Percentiles rank a stretch among this genome's conserved stretches.
Conservation (phyloP, 2,797 vertebrate species). For the Phrynocephalus guinanensis region DNA sequence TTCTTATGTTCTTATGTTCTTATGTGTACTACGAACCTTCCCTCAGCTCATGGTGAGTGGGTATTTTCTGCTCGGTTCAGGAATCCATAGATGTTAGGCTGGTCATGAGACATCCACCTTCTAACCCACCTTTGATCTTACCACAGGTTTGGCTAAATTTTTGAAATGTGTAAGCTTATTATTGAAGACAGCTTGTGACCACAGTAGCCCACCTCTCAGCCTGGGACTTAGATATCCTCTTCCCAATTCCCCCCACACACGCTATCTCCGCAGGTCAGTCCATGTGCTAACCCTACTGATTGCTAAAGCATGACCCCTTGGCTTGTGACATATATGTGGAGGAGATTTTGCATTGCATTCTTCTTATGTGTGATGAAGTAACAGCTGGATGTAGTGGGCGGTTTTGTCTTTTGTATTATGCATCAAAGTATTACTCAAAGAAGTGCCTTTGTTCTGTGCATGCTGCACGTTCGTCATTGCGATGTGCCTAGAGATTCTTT, state of each 20-base stretch:
- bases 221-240: no score
- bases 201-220: no score
- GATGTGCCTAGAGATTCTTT: neutral
- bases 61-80: neutral
- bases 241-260: no score
- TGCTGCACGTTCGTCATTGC: neutral
- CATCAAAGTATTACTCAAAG: constrained; percentile 17
- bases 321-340: constrained; percentile 18
- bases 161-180: neutral
- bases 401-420: constrained; percentile 28
- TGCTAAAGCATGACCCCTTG: constrained; percentile 3
- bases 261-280: no score
- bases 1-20: neutral
- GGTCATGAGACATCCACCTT: neutral
- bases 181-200: no score
- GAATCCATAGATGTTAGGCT: neutral
- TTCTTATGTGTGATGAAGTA: neutral
- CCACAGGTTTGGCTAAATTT: neutral
- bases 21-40: neutral
- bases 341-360: constrained; percentile 18
- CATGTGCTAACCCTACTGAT: no score
- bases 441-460: constrained; percentile 28
- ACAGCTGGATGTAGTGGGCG: constrained; percentile 20
- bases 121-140: neutral
- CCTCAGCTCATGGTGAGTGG: neutral